Evolutionary conservation across 2,888 invertebrate genomes (phyloP).

Genomic region (Cephus spinipes): DNA sequence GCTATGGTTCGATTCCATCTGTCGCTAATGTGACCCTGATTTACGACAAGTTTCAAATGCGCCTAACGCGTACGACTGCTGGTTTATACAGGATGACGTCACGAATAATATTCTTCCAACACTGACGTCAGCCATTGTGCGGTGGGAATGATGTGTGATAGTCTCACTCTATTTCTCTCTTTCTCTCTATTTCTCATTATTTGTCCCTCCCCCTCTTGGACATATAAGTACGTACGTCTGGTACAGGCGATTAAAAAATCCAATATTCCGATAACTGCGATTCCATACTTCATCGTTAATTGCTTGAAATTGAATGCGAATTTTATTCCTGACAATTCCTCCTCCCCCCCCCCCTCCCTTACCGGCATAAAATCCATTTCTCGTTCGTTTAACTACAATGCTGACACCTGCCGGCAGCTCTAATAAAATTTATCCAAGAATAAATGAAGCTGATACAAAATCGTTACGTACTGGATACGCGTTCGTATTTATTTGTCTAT

Average conservation of each 20-base stretch:
- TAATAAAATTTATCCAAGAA: not conserved
- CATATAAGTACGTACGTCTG: not conserved
- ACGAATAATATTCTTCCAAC: not conserved
- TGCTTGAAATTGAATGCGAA: not conserved
- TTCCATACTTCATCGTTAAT: not conserved
- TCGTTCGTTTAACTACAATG: not conserved
- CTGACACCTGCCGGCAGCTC: not conserved
- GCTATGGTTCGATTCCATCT: not conserved
- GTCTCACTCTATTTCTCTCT: slow-evolving; percentile 1
- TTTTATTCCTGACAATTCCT: not conserved
- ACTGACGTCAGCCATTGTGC: not conserved
- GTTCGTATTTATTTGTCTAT: not conserved
- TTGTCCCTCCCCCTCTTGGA: not conserved
- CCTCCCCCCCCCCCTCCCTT: not conserved
- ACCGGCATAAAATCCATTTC: not conserved
- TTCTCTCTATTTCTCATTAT: not conserved
- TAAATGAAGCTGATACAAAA: not conserved
- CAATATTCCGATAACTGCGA: not conserved
- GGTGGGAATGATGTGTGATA: not conserved
- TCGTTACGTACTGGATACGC: not conserved
- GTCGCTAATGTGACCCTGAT: slow-evolving; percentile 17
- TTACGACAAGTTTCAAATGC: slow-evolving; percentile 32
- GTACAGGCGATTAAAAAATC: not conserved
- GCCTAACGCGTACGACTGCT: slow-evolving; percentile 21
- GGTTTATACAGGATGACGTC: not conserved